phyloP scores from a whole-genome alignment of 2,888 invertebrate genomes.

The Eutolmus rufibarbis region DNA sequence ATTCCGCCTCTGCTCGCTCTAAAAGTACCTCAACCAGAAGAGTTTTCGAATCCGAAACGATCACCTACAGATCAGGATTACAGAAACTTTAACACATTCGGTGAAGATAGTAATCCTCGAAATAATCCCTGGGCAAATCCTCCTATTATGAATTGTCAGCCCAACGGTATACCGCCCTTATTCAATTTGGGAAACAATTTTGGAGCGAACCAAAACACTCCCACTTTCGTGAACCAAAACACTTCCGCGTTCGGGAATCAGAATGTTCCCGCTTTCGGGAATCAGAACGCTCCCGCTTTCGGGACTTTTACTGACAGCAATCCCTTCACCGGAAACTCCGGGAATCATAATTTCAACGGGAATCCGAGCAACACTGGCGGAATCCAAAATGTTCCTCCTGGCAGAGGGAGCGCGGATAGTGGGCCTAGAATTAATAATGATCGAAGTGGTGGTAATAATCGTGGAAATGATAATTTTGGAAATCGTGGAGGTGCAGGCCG shows the following conservation, averaged over 20 bases:
- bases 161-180: constrained; percentile 40
- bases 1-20: constrained; percentile 55
- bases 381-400: not conserved
- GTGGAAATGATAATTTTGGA: constrained; percentile 24
- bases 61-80: constrained; percentile 45
- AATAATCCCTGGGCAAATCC: constrained; percentile 47
- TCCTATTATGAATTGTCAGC: constrained; percentile 38
- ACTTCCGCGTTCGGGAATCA: not conserved
- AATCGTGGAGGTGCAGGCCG: not conserved
- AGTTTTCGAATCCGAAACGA: constrained; percentile 28
- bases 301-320: constrained; percentile 15
- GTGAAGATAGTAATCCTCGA: constrained; percentile 43
- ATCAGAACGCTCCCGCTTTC: not conserved
- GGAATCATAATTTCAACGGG: constrained; percentile 31
- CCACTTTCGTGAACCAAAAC: not conserved
- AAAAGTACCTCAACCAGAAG: constrained; percentile 55
- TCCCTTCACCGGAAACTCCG: not conserved
- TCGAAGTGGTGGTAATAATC: not conserved
- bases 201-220: not conserved
- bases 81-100: constrained; percentile 40
- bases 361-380: not conserved
- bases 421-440: constrained; percentile 25
- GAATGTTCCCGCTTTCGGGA: not conserved
- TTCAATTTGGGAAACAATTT: not conserved
- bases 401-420: not conserved